Conservation (phyloP, 2,113 vertebrate species). For the Alces alces region DNA sequence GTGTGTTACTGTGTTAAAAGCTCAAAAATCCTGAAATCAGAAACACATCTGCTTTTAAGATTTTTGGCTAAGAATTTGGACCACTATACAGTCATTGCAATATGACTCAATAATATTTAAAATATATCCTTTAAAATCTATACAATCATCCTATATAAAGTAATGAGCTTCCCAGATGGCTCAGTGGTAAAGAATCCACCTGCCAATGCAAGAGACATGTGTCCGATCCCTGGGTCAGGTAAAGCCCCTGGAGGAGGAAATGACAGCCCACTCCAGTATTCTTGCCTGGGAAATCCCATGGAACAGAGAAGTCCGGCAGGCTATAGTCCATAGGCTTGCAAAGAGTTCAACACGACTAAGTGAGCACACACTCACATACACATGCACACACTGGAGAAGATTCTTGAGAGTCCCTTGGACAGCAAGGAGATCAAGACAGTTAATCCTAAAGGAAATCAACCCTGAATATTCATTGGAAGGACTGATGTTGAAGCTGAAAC, state of each 20-base stretch:
- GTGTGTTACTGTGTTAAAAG: neutral
- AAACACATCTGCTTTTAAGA: neutral
- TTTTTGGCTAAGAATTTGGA: neutral
- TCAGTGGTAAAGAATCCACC: neutral
- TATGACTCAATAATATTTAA: neutral
- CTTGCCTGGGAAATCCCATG: neutral
- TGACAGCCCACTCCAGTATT: neutral
- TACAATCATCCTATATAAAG: neutral
- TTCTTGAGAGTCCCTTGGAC: neutral
- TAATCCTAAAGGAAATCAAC: neutral
- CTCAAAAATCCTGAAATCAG: neutral
- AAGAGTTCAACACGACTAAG: neutral
- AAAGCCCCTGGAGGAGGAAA: neutral
- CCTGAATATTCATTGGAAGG: neutral
- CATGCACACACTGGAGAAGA: neutral
- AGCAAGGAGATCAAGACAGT: neutral
- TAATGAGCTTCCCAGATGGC: neutral
- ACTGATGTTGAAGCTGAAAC: neutral
- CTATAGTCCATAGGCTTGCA: neutral
- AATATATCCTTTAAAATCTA: neutral
- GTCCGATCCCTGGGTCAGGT: neutral
- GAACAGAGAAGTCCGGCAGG: neutral
- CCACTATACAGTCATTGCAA: neutral
- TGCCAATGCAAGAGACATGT: neutral
- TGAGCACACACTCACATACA: neutral